Percentiles rank a stretch among this genome's conserved stretches.
These are phyloP conservation scores for Ceryle rudis DNA, from an alignment of 2,797 vertebrate species.

Conservation along the genomic window DNA sequence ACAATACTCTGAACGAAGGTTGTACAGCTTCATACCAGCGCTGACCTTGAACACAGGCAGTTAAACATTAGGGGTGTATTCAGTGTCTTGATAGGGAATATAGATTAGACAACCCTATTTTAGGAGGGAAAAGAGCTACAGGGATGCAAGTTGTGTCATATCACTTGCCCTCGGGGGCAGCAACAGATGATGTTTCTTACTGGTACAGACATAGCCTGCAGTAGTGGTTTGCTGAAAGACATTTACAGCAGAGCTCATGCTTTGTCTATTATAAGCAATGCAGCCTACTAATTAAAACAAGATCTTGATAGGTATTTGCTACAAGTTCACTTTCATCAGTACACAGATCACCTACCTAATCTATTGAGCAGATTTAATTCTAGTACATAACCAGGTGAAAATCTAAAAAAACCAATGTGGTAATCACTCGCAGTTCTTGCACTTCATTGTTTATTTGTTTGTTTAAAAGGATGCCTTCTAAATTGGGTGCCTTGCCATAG, in stretches of 20 bases:
- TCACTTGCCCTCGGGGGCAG: neutral
- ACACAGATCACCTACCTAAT: neutral
- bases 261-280: neutral
- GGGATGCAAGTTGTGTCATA: neutral
- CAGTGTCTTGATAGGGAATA: neutral
- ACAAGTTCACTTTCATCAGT: neutral
- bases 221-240: neutral
- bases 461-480: neutral
- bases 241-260: neutral
- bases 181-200: neutral
- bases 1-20: neutral
- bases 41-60: neutral
- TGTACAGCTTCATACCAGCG: neutral
- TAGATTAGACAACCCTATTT: neutral
- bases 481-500: neutral
- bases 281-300: neutral
- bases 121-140: neutral
- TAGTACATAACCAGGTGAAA: neutral
- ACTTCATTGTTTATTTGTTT: rapidly evolving
- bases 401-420: rapidly evolving
- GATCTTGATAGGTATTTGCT: neutral
- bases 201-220: neutral
- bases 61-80: neutral
- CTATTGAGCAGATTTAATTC: neutral
- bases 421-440: neutral